phyloP scores from a whole-genome alignment of 2,888 invertebrate genomes.

The Drosophila demipolita region DNA sequence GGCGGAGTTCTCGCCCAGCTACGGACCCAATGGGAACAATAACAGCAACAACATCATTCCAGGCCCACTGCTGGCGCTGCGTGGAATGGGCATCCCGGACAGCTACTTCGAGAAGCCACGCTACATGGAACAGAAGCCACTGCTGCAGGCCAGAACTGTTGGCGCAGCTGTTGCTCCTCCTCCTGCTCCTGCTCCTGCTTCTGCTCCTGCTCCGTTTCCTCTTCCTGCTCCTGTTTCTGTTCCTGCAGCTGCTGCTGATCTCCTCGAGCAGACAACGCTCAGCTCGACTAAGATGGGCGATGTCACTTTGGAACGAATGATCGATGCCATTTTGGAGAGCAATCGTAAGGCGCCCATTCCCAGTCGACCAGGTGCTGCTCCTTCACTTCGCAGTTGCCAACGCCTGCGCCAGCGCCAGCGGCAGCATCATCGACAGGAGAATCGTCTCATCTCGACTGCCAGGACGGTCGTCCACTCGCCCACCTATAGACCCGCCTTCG shows the following conservation, averaged over 20 bases:
- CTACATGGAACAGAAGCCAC: slow-evolving; percentile 71
- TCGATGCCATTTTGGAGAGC: slow-evolving; percentile 85
- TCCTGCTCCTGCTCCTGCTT: neutral
- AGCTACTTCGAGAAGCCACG: slow-evolving; percentile 84
- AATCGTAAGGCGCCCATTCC: slow-evolving; percentile 56
- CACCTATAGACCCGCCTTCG: slow-evolving; percentile 84
- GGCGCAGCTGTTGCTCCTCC: neutral
- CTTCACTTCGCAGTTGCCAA: slow-evolving; percentile 37
- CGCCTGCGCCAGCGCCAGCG: slow-evolving; percentile 14
- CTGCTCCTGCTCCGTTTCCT: neutral
- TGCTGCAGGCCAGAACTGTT: slow-evolving; percentile 1
- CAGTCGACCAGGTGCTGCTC: slow-evolving; percentile 8
- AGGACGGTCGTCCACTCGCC: slow-evolving; percentile 76
- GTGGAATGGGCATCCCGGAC: slow-evolving; percentile 84
- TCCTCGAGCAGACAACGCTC: slow-evolving; percentile 56
- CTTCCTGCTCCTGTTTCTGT: neutral
- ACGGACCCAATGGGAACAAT: slow-evolving; percentile 14
- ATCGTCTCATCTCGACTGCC: slow-evolving; percentile 49
- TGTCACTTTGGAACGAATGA: slow-evolving; percentile 84
- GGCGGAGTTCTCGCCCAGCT: slow-evolving; percentile 84
- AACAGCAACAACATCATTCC: slow-evolving; percentile 66
- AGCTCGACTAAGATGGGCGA: slow-evolving; percentile 84
- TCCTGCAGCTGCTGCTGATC: neutral
- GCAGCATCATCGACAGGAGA: slow-evolving; percentile 64
- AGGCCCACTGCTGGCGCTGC: slow-evolving; percentile 83